Evolutionary conservation across 1,140 invertebrate species (phyloP).

Genomic region (Chironomus striatipennis): DNA sequence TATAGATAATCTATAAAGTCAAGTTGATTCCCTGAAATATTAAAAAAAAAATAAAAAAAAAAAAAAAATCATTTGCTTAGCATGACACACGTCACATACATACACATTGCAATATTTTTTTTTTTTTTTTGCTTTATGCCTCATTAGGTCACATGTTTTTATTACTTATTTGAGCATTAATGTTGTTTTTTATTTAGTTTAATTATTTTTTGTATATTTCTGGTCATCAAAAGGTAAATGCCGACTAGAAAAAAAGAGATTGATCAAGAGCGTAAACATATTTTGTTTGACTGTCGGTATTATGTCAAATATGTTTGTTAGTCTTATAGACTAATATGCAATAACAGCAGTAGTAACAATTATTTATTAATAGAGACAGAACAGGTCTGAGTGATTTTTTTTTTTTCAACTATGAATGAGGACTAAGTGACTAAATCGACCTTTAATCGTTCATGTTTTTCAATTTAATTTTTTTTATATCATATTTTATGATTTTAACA

Average conservation of each 20-base stretch:
- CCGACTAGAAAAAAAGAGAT: not conserved
- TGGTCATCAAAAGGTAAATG: not conserved
- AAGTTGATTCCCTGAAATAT: not conserved
- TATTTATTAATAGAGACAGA: not conserved
- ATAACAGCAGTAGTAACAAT: not conserved
- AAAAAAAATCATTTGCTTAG: no score
- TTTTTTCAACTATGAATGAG: not conserved
- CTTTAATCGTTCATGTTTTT: not conserved
- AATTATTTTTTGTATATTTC: not conserved
- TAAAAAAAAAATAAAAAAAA: no score
- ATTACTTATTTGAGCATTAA: no score
- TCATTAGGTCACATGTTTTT: not conserved
- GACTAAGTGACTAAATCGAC: not conserved
- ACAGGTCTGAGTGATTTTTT: not conserved
- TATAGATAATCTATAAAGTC: not conserved
- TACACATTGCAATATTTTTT: no score
- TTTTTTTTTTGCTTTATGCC: no score
- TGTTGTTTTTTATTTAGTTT: no score
- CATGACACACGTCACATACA: no score
- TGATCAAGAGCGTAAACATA: not conserved
- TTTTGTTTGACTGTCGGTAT: slow-evolving; percentile 12
- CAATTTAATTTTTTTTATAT: not conserved
- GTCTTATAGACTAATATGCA: not conserved
- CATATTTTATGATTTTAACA: not conserved
- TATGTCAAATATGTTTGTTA: slow-evolving; percentile 5